These are phyloP conservation scores for Hydropotes inermis DNA, from an alignment of 2,113 vertebrate genomes.

Conservation along the genomic window DNA sequence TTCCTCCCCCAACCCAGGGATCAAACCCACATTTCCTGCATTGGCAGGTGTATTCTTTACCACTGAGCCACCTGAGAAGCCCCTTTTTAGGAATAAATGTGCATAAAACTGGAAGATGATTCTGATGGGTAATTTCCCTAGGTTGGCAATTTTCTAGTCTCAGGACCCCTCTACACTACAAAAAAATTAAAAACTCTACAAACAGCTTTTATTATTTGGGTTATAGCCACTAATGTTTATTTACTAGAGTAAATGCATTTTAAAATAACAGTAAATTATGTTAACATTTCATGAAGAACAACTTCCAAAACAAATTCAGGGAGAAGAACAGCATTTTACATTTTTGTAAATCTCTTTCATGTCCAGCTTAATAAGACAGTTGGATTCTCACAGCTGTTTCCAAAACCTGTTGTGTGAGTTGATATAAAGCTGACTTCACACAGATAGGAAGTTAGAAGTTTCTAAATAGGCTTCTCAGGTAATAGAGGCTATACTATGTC, in stretches of 20 bases:
- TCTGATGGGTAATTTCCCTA: not conserved
- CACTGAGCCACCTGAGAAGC: not conserved
- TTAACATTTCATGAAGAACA: not conserved
- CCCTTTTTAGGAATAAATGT: not conserved
- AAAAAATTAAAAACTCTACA: not conserved
- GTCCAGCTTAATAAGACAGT: not conserved
- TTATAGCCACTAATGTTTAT: not conserved
- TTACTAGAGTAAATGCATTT: not conserved
- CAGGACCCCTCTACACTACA: not conserved
- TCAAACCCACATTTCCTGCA: not conserved
- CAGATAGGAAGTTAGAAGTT: not conserved
- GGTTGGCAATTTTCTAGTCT: not conserved
- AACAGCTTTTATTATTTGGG: not conserved
- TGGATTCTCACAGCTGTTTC: not conserved
- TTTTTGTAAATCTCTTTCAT: not conserved
- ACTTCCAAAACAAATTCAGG: not conserved
- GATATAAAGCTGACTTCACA: not conserved
- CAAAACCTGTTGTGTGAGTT: not conserved
- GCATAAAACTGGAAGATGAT: not conserved
- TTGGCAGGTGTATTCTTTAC: not conserved
- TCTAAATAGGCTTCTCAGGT: not conserved
- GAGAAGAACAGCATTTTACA: not conserved
- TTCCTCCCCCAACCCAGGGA: not conserved
- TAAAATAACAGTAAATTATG: not conserved
- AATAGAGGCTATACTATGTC: not conserved